Evolutionary conservation across 2,113 vertebrate genomes (phyloP), one percentile per base, ranked within the genome.

Genomic region (Ophiodon elongatus): DNA sequence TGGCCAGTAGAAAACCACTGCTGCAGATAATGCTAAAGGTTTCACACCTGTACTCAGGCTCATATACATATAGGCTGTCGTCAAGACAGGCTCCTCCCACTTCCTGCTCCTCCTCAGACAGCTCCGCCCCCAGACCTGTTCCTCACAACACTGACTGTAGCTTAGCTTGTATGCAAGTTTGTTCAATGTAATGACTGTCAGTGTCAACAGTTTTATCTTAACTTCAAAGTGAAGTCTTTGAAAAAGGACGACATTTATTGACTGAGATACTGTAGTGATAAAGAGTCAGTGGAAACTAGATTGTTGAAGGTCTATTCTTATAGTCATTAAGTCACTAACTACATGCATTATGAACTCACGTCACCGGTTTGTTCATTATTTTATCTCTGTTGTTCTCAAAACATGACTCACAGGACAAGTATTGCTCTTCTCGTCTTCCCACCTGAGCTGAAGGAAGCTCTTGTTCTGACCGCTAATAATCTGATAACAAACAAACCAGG

Each of bases 401-500:
- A n/a, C 9, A 67, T 79, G 79, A 92, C 63, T 91, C 76, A 86
- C 1, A 25, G 39, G 41, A 33, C 47, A 72, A 68, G 54, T 47
- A 4, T 87, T 7, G 43, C 41, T 73, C 17, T 52, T 84, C 29
- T 68, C 70, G 68, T 71, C 47, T 70, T 72, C 73, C 56, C 35
- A 52, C 31, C 62, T 84, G 64, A 86, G 76, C 41, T 80, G 23
- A 82, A 87, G 57, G 35, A 79, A 70, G 6, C 71, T 62, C 65
- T 85, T 82, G 50, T 82, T 89, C 11, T 76, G 60, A 29, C 37
- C 52, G 56, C 78, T 74, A 85, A 54, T 75, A 33, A 84, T 89
- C 80, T 70, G 89, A 87, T 90, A 85, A 82, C 52, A 89, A 83
- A 77, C 68, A 82, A 86, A 86, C 63, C 43, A 84, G 57, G 27